These are phyloP conservation scores for Drosophila melanica DNA, from an alignment of 1,140 invertebrate species.

Conservation along the genomic window DNA sequence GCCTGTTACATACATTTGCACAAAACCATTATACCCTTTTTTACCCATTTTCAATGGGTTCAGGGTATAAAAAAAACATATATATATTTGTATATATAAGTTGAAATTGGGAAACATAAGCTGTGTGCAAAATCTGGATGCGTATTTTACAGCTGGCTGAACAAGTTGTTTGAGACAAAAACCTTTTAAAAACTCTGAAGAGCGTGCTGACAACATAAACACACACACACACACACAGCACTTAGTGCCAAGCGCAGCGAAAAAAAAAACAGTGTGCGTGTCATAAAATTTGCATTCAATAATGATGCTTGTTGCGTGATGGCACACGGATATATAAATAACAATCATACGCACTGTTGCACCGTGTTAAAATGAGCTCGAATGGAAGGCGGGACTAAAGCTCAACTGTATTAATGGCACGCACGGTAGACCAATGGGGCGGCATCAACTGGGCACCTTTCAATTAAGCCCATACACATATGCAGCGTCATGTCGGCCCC, in stretches of 20 bases:
- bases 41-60: too few relatives aligned
- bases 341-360: constrained; percentile 77
- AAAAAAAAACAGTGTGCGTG: constrained; percentile 1
- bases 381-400: constrained; percentile 55
- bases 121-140: too few relatives aligned
- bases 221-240: constrained; percentile 24
- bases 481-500: constrained; percentile 36
- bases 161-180: neutral
- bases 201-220: neutral
- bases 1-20: too few relatives aligned
- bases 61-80: too few relatives aligned
- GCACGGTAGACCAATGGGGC: constrained; percentile 5
- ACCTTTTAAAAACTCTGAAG: constrained; percentile 1
- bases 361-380: constrained; percentile 62
- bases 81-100: too few relatives aligned
- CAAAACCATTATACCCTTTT: too few relatives aligned
- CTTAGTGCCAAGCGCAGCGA: constrained; percentile 28
- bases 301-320: constrained; percentile 68
- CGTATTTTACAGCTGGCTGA: neutral
- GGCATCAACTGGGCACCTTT: constrained; percentile 36
- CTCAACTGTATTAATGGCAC: constrained; percentile 73
- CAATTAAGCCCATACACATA: constrained; percentile 63
- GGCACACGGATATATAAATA: constrained; percentile 68
- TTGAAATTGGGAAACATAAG: too few relatives aligned
- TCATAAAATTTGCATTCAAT: constrained; percentile 75